phyloP scores from a whole-genome alignment of 2,113 vertebrate species.

The Megaceryle maxima region DNA sequence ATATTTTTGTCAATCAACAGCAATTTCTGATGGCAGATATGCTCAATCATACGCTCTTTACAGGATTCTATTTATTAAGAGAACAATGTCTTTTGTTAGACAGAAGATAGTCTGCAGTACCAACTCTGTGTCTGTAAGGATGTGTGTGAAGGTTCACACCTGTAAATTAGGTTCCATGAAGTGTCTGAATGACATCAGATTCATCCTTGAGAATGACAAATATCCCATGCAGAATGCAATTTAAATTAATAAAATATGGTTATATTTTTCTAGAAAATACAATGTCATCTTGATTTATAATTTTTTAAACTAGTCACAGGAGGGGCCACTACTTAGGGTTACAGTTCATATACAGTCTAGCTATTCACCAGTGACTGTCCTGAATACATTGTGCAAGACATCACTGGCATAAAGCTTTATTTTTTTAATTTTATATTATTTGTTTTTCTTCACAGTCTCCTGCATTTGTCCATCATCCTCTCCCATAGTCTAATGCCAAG shows the following conservation, averaged over 20 bases:
- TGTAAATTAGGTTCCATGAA: neutral
- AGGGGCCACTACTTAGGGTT: neutral
- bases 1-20: too few relatives aligned
- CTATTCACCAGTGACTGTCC: neutral
- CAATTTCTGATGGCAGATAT: neutral
- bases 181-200: neutral
- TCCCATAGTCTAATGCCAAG: neutral
- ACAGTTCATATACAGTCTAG: neutral
- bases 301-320: too few relatives aligned
- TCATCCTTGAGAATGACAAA: neutral
- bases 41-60: neutral
- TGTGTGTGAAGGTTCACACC: neutral
- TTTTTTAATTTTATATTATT: neutral
- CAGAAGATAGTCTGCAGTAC: neutral
- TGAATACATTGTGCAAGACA: too few relatives aligned
- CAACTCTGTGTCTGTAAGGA: neutral
- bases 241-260: neutral
- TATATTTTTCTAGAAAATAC: neutral
- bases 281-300: too few relatives aligned
- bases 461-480: neutral
- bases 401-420: too few relatives aligned
- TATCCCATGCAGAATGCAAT: neutral
- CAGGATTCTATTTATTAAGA: neutral
- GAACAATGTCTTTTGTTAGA: neutral
- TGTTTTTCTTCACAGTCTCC: neutral